A percentile compares a stretch with the other conserved stretches of the same genome.
These are phyloP conservation scores for Sarcophaga carnaria DNA, from an alignment of 2,888 invertebrate species.

Conservation along the genomic window DNA sequence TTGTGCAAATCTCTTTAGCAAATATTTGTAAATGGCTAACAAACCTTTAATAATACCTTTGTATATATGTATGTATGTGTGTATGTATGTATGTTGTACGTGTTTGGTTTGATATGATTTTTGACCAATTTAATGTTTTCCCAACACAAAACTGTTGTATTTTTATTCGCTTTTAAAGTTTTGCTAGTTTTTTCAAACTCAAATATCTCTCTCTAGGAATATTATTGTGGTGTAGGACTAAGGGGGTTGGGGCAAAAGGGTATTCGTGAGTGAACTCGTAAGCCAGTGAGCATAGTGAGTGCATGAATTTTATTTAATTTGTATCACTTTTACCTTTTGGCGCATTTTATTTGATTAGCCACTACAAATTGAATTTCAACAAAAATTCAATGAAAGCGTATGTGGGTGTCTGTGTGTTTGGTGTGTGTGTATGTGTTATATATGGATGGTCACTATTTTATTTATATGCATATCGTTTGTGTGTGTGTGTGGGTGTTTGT, in stretches of 20 bases:
- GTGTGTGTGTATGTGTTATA: neutral
- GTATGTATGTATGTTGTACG: neutral
- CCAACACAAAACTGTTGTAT: neutral
- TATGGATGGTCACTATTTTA: neutral
- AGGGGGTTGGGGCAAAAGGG: neutral
- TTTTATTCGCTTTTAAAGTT: constrained; percentile 30
- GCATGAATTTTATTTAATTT: constrained; percentile 62
- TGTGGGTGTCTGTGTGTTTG: neutral
- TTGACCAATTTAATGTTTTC: neutral
- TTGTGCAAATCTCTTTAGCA: neutral
- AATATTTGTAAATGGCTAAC: constrained; percentile 5
- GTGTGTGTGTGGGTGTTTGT: neutral
- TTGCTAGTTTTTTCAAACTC: constrained; percentile 24
- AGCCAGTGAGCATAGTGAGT: neutral
- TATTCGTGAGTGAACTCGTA: constrained; percentile 8
- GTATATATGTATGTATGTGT: too few species aligned
- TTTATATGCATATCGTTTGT: neutral
- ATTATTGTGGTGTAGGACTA: too few species aligned
- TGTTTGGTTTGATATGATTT: neutral
- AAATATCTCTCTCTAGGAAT: constrained; percentile 32
- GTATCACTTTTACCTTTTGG: constrained; percentile 66
- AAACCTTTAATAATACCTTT: neutral
- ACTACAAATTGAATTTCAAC: constrained; percentile 65
- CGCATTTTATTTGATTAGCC: constrained; percentile 63
- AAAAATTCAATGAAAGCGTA: constrained; percentile 34